phyloP scores from a whole-genome alignment of 2,797 vertebrate genomes.

The Novumbra hubbsi region DNA sequence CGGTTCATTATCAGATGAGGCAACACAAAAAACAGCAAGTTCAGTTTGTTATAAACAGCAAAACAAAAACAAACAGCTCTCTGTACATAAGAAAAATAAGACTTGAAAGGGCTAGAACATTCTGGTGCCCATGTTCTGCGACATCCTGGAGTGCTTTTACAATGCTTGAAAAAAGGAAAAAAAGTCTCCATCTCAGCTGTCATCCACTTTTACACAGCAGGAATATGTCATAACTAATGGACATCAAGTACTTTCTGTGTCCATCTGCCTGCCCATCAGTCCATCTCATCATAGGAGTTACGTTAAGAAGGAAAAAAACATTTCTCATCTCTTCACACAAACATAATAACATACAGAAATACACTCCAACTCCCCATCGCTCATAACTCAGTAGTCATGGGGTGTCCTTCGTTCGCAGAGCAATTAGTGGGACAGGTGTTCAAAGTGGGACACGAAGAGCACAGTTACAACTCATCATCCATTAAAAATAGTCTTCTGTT shows the following conservation, averaged over 20 bases:
- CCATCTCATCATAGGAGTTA: conserved; percentile 46
- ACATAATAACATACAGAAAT: neutral
- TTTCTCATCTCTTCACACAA: neutral
- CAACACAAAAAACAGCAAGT: conserved; percentile 4
- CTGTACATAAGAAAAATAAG: conserved; percentile 38
- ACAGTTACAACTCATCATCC: neutral
- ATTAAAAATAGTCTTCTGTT: neutral
- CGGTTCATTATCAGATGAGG: neutral
- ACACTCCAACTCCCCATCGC: neutral
- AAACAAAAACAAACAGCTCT: conserved; percentile 61
- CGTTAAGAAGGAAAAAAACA: conserved; percentile 46
- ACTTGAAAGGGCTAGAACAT: neutral
- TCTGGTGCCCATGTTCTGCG: conserved; percentile 16
- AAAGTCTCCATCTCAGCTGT: conserved; percentile 43
- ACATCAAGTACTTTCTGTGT: conserved; percentile 73
- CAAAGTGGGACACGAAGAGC: neutral
- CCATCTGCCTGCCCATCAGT: conserved; percentile 63
- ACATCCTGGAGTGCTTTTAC: conserved; percentile 63
- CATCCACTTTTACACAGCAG: conserved; percentile 59
- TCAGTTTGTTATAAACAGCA: conserved; percentile 42
- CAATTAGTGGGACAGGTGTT: neutral
- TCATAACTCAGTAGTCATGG: neutral
- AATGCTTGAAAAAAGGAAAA: conserved; percentile 35
- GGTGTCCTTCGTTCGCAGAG: neutral
- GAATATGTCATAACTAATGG: conserved; percentile 76